These are phyloP conservation scores for Sigmodon hispidus DNA, from an alignment of 2,113 vertebrate genomes.

Conservation along the genomic window DNA sequence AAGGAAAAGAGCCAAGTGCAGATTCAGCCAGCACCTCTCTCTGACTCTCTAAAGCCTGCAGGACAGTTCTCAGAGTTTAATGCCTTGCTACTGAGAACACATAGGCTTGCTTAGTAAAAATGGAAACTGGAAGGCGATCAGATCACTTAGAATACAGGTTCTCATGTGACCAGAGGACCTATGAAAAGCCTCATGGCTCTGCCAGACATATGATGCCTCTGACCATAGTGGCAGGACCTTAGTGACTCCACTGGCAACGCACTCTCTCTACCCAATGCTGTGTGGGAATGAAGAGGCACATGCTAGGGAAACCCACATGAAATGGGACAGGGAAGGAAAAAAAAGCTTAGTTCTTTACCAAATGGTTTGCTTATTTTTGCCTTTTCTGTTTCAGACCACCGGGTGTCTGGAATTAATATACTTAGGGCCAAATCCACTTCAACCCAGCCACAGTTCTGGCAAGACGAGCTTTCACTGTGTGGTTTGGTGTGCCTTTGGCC, in stretches of 20 bases:
- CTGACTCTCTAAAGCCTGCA: not conserved
- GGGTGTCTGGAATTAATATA: constrained; percentile 80
- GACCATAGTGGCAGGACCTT: not conserved
- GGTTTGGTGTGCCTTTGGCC: constrained; percentile 70
- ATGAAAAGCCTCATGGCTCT: not conserved
- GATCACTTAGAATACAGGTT: not conserved
- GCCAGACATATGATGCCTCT: not conserved
- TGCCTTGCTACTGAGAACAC: not conserved
- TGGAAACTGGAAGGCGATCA: not conserved
- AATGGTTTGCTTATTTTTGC: constrained; percentile 75
- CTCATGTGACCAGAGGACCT: not conserved
- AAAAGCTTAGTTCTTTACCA: constrained; percentile 53
- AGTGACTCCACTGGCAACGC: not conserved
- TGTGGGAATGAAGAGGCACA: not conserved
- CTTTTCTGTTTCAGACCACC: constrained; percentile 79
- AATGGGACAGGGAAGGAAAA: not conserved
- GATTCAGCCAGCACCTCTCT: not conserved
- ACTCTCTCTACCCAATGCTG: not conserved
- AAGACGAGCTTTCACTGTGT: constrained; percentile 57
- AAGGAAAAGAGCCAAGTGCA: not conserved
- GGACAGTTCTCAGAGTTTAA: not conserved
- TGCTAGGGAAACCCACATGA: not conserved
- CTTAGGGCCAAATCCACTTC: constrained; percentile 81
- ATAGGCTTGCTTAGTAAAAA: constrained; percentile 16
- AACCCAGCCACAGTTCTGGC: constrained; percentile 77